Percentiles rank a stretch among this genome's conserved stretches.
Conservation (phyloP, 1,140 invertebrate species). For the Nymphalis io region DNA sequence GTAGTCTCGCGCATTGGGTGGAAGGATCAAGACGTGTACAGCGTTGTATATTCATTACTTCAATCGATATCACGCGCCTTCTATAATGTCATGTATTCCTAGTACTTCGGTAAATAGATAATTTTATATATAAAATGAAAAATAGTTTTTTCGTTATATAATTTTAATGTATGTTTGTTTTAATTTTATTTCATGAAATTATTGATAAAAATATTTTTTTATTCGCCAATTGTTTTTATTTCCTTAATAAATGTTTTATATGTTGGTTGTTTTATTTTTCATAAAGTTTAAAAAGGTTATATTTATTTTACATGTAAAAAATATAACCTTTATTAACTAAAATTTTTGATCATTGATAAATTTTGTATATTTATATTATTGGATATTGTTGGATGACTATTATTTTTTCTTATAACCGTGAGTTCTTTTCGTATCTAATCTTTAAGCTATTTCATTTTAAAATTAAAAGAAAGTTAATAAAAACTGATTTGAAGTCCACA, state of each 20-base stretch:
- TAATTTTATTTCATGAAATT: slow-evolving; percentile 16
- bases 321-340: too few species aligned
- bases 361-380: too few species aligned
- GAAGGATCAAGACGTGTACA: slow-evolving; percentile 53
- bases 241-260: slow-evolving; percentile 12
- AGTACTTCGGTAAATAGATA: slow-evolving; percentile 30
- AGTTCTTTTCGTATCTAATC: too few species aligned
- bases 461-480: too few species aligned
- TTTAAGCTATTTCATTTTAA: too few species aligned
- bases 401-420: too few species aligned
- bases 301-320: background rate
- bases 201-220: background rate
- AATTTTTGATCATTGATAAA: too few species aligned
- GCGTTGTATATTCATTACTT: slow-evolving; percentile 18
- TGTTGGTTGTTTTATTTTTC: slow-evolving; percentile 18
- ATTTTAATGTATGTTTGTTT: slow-evolving; percentile 14
- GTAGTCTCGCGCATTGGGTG: slow-evolving; percentile 23
- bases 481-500: too few species aligned
- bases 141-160: background rate
- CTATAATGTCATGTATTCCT: slow-evolving; percentile 27
- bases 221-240: background rate
- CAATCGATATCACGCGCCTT: slow-evolving; percentile 1
- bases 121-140: background rate
- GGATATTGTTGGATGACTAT: too few species aligned
- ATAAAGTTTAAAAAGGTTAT: background rate